phyloP scores from a whole-genome alignment of 37 sponge, comb jelly and placozoan species.

The Bolinopsis microptera region DNA sequence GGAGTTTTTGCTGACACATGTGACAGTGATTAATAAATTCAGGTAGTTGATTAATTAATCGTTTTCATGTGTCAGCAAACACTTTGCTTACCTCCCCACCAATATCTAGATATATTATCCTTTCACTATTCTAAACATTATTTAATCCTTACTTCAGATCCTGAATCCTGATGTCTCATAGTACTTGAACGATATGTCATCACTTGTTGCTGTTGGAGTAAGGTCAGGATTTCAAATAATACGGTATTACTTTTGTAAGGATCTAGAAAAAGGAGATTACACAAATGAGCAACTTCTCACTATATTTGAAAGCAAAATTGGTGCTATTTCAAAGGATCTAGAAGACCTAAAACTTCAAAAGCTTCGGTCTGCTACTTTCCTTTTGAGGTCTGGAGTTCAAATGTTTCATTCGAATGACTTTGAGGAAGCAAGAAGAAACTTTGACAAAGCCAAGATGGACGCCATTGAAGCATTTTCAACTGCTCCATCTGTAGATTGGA shows the following conservation, averaged over 20 bases:
- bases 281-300: conserved; percentile 7
- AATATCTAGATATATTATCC: no score
- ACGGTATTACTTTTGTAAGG: not conserved
- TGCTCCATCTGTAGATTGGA: conserved; percentile 17
- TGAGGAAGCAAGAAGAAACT: conserved; percentile 24
- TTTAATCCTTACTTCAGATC: no score
- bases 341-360: conserved; percentile 36
- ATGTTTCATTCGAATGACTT: conserved; percentile 25
- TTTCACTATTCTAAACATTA: no score
- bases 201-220: not conserved
- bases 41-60: no score
- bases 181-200: not conserved
- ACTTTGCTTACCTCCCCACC: no score
- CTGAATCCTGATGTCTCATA: no score
- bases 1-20: no score
- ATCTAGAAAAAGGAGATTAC: not conserved
- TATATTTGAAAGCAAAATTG: conserved; percentile 20
- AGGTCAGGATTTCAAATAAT: not conserved
- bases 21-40: no score
- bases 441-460: conserved; percentile 48
- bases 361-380: conserved; percentile 8
- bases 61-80: no score
- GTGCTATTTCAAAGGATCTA: conserved; percentile 11
- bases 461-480: conserved; percentile 51
- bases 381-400: conserved; percentile 1